Evolutionary conservation across 2,888 invertebrate genomes (phyloP).

Genomic region (Griposia aprilina): DNA sequence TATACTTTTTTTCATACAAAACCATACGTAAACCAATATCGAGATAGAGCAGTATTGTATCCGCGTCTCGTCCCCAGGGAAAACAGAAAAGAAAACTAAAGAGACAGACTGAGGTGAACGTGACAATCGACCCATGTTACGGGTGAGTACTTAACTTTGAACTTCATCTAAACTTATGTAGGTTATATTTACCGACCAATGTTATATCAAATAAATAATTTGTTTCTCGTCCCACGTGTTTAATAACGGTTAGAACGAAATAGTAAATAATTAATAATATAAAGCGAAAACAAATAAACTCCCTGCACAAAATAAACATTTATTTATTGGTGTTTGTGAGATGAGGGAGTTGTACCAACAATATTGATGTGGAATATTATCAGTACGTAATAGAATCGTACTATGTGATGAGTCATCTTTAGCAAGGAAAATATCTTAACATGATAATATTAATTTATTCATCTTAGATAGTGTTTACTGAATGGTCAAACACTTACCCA

Average conservation of each 20-base stretch:
- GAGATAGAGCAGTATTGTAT: constrained; percentile 37
- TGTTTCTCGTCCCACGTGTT: not conserved
- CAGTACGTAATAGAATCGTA: too few relatives aligned
- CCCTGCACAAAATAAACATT: too few relatives aligned
- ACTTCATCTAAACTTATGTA: constrained; percentile 25
- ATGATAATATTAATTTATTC: too few relatives aligned
- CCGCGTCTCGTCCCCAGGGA: constrained; percentile 38
- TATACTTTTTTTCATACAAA: not conserved
- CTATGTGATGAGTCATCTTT: too few relatives aligned
- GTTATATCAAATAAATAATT: not conserved
- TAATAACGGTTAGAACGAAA: not conserved
- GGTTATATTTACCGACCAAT: not conserved
- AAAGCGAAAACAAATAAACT: too few relatives aligned
- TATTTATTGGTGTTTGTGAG: too few relatives aligned
- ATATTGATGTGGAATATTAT: too few relatives aligned
- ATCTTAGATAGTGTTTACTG: too few relatives aligned
- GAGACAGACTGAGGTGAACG: constrained; percentile 44
- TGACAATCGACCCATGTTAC: constrained; percentile 53
- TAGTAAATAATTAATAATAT: not conserved
- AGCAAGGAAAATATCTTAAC: too few relatives aligned
- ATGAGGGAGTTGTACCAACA: too few relatives aligned
- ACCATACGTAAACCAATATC: constrained; percentile 19
- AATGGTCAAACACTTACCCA: too few relatives aligned
- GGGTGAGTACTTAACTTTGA: constrained; percentile 30
- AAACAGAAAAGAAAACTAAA: constrained; percentile 51